Base-by-base conservation (phyloP, 1,140 invertebrate species). In the Lordiphosa stackelbergi region DNA sequence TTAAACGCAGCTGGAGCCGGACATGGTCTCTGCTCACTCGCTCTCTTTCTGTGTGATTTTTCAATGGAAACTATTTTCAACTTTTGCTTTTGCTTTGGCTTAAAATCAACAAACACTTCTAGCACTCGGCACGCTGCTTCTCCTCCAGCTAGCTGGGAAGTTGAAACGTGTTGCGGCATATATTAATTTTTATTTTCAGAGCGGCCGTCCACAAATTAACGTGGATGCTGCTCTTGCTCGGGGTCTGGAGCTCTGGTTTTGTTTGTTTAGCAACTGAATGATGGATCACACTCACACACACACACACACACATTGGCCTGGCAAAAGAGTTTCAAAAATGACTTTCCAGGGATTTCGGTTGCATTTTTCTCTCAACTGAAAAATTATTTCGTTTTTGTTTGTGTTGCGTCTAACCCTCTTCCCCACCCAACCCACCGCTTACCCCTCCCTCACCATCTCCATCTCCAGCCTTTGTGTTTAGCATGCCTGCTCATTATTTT, bases 121-220 rank as follows among this genome's bases (percentile, higher is more conserved):
- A 4, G n/a, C 12, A 45, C 24, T n/a, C 3, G 12, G 11, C 53
- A 24, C 24, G 11, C 12, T 28, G 48, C 22, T 34, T n/a, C 24
- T 28, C 16, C 2, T 11, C 7, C 13, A 31, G 5, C 24, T 46
- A 46, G 11, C 43, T 12, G 64, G 57, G 69, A 69, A 69, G 75
- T 49, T 66, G 71, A 47, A 68, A 60, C 75, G 75, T 81, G 75
- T 61, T 75, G 72, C 75, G 57, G 75, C 77, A 81, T 81, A 81
- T 75, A 81, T 81, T 81, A 81, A 81, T 81, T 81, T 81, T 81
- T 83, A 81, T 79, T 79, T 78, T 59, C 66, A 63, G 63, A 66
- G 11, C 6, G 38, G 37, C 40, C 46, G 38, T 53, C 64, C 43
- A 68, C 60, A 79, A 81, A 79, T 79, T 74, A 81, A 78, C 74